Conservation (phyloP, 1,140 invertebrate genomes). For the Trichonephila clavata region DNA sequence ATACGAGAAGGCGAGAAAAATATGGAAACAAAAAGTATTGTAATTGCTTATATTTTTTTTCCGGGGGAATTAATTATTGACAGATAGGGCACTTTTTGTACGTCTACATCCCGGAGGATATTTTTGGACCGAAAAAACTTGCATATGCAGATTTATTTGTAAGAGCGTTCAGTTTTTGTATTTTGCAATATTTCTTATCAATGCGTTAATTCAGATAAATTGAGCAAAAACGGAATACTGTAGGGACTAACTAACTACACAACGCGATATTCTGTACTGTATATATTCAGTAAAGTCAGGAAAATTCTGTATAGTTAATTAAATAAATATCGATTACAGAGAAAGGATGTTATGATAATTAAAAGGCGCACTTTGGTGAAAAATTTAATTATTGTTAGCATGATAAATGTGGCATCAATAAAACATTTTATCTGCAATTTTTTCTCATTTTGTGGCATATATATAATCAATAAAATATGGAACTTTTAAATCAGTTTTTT, state of each 20-base stretch:
- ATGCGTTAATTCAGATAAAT: not conserved
- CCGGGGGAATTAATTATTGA: slow-evolving; percentile 14
- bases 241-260: not conserved
- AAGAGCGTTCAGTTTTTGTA: not conserved
- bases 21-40: slow-evolving; percentile 8
- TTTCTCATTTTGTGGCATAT: no score
- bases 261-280: not conserved
- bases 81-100: not conserved
- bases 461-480: no score
- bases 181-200: not conserved
- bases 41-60: not conserved
- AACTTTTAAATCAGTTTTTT: no score
- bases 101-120: not conserved
- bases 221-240: not conserved
- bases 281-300: not conserved
- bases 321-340: no score
- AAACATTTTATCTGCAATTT: no score
- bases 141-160: no score
- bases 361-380: no score
- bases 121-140: not conserved
- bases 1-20: slow-evolving; percentile 13
- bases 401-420: no score
- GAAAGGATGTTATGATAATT: not conserved
- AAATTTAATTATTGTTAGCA: no score
- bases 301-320: no score